Evolutionary conservation across 1,140 invertebrate genomes (phyloP), one percentile per base, ranked within the genome.

Genomic region (Holotrichia oblita): DNA sequence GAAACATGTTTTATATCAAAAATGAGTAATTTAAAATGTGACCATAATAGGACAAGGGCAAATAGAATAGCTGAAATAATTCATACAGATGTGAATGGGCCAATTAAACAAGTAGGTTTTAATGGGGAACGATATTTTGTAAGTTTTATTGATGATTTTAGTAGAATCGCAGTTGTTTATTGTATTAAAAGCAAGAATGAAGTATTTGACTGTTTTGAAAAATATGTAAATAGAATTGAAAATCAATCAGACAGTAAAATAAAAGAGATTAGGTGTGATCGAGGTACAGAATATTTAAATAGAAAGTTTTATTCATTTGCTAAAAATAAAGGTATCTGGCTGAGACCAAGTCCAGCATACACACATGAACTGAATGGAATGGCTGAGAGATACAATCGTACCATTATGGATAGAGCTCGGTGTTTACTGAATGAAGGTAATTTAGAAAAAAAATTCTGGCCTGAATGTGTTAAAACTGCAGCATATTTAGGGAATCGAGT

Each of bases 161-260:
- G 84, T 81, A 87, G 85, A 77, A 81, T 81, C 14, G 81, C 82
- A 55, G 80, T 82, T 61, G 82, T 84, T 14, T 86, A 86, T 80
- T 85, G 85, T 81, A 48, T 87, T 3, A 84, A 84, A 79, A 69
- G 20, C 10, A 86, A 87, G 81, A 77, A 79, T 83, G 80, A 87
- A 77, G 85, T 85, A 6, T 82, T 82, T 41, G 24, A 83, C 9
- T 69, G 22, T 40, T 83, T 83, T 77, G 77, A 78, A 69, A 17
- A 76, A 24, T 85, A 79, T 81, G 27, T 76, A 44, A 81, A 80
- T 64, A 40, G 77, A 79, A 59, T 79, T 44, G 76, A 83, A 76
- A 83, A 81, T 72, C n/a, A 74, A 79, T 82, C 77, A 14, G 74
- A 80, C 76, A 83, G 83, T 77, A 80, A 55, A 61, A 77, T 84